These are phyloP conservation scores for Lacerta viridis DNA, from an alignment of 2,797 vertebrate species.

Conservation along the genomic window DNA sequence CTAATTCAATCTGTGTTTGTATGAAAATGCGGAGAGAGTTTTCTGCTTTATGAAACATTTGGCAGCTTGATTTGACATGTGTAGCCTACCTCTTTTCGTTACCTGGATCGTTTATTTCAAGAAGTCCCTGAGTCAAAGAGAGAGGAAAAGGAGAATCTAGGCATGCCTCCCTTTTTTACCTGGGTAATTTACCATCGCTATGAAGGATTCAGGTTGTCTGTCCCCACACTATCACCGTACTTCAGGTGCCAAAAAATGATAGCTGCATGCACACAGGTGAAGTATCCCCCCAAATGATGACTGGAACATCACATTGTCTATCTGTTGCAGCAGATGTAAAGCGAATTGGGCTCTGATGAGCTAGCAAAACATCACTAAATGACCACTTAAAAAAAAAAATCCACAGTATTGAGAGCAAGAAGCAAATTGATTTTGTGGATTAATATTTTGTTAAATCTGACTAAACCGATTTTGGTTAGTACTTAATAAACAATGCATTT, in stretches of 20 bases:
- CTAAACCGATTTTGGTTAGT: background rate
- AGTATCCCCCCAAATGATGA: background rate
- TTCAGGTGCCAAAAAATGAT: background rate
- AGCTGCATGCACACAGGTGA: background rate
- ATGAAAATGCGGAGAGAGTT: background rate
- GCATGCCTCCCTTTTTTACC: background rate
- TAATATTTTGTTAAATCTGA: fast-evolving
- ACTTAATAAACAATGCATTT: background rate
- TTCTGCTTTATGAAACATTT: background rate
- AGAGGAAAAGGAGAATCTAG: background rate
- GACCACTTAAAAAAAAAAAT: fast-evolving
- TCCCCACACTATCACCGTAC: background rate
- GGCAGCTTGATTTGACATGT: background rate
- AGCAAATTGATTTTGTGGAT: fast-evolving
- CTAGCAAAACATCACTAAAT: fast-evolving
- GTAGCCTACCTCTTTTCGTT: background rate
- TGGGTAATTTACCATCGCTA: background rate
- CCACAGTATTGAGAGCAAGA: background rate
- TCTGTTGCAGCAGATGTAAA: background rate
- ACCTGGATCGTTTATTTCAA: background rate
- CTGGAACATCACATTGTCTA: background rate
- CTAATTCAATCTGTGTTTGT: background rate
- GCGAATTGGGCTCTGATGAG: background rate
- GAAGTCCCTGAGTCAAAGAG: background rate
- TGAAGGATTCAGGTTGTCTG: too few relatives aligned